These are phyloP conservation scores for Cinclus mexicanus DNA, from an alignment of 2,113 vertebrate species.

Conservation along the genomic window DNA sequence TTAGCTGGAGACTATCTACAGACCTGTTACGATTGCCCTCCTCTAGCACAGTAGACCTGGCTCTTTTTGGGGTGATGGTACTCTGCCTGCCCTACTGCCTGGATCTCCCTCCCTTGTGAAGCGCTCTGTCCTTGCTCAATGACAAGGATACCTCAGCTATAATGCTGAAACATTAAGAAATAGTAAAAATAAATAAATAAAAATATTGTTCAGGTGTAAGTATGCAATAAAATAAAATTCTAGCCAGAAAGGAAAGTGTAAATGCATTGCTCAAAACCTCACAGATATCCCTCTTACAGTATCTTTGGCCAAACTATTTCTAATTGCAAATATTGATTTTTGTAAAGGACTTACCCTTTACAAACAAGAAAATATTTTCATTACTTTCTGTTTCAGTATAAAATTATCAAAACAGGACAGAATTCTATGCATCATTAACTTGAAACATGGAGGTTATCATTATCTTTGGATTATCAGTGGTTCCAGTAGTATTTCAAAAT, in stretches of 20 bases:
- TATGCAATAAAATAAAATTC: neutral
- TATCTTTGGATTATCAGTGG: neutral
- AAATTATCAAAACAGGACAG: neutral
- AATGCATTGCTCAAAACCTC: neutral
- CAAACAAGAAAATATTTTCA: neutral
- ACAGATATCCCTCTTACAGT: neutral
- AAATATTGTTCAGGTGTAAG: neutral
- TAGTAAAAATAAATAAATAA: neutral
- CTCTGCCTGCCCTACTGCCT: neutral
- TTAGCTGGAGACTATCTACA: neutral
- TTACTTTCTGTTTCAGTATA: neutral
- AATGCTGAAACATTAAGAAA: neutral
- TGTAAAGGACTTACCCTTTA: neutral
- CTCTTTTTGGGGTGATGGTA: neutral
- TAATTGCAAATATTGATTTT: neutral
- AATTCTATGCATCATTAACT: neutral
- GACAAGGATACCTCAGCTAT: neutral
- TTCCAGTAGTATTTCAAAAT: neutral
- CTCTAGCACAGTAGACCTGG: neutral
- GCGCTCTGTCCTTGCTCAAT: neutral
- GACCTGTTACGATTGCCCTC: neutral
- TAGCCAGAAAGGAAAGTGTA: neutral
- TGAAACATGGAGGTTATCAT: accelerated
- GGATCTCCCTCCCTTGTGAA: neutral
- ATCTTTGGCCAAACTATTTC: neutral